Conservation (phyloP, 2,888 invertebrate genomes). For the Rotaria magnacalcarata region DNA sequence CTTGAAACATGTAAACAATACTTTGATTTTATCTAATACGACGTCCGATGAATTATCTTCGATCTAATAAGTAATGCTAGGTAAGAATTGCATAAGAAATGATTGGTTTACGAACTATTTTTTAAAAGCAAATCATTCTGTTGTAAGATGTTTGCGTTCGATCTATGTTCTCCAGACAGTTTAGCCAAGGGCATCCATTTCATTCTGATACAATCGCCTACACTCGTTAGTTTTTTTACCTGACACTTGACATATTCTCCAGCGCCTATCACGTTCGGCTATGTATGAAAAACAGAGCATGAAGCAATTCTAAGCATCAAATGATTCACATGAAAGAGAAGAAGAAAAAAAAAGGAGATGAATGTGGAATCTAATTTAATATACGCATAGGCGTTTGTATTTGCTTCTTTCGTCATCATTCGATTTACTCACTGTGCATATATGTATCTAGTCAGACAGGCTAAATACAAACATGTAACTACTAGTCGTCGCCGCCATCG, state of each 20-base stretch:
- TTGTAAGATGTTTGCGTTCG: no score
- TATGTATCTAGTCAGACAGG: slow-evolving; percentile 21
- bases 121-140: no score
- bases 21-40: no score
- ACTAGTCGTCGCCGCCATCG: slow-evolving; percentile 10
- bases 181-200: not conserved
- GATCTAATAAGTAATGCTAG: not conserved
- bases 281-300: not conserved
- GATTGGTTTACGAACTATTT: not conserved
- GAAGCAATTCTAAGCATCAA: not conserved
- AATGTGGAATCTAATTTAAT: not conserved
- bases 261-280: not conserved
- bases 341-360: not conserved
- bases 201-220: not conserved
- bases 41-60: no score
- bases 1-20: no score
- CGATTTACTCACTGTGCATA: not conserved
- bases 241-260: not conserved
- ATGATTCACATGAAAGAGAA: not conserved
- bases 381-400: not conserved
- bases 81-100: not conserved
- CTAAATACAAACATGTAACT: slow-evolving; percentile 28
- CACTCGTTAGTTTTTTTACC: not conserved
- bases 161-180: not conserved
- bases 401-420: slow-evolving; percentile 21